Evolutionary conservation across 2,797 vertebrate genomes (phyloP).

Genomic region (Arremon brunneinucha): DNA sequence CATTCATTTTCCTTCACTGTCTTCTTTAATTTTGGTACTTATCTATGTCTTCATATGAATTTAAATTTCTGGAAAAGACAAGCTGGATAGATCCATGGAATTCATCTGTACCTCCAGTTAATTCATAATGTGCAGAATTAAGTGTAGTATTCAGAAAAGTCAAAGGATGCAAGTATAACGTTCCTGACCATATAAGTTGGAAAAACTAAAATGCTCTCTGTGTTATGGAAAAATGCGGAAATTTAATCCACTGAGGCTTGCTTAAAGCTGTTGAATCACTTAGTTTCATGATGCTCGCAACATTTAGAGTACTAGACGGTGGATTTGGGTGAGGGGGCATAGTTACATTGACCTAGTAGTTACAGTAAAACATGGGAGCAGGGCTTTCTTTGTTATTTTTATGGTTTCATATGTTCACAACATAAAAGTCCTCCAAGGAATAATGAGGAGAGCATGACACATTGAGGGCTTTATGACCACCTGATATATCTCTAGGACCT

Average conservation of each 20-base stretch:
- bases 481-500: constrained; percentile 5
- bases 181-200: neutral
- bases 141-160: neutral
- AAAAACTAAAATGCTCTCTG: neutral
- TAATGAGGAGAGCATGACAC: neutral
- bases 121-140: neutral
- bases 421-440: neutral
- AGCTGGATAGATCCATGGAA: neutral
- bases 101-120: no score
- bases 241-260: neutral
- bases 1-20: neutral
- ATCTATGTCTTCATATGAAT: neutral
- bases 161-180: neutral
- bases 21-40: neutral
- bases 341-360: neutral
- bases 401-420: neutral
- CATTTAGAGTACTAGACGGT: neutral
- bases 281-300: neutral
- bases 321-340: neutral
- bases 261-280: neutral
- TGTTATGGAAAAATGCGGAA: neutral
- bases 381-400: neutral
- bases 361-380: neutral
- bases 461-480: neutral
- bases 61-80: neutral